Conservation (phyloP, 2,797 vertebrate species). For the Neosalanx taihuensis region DNA sequence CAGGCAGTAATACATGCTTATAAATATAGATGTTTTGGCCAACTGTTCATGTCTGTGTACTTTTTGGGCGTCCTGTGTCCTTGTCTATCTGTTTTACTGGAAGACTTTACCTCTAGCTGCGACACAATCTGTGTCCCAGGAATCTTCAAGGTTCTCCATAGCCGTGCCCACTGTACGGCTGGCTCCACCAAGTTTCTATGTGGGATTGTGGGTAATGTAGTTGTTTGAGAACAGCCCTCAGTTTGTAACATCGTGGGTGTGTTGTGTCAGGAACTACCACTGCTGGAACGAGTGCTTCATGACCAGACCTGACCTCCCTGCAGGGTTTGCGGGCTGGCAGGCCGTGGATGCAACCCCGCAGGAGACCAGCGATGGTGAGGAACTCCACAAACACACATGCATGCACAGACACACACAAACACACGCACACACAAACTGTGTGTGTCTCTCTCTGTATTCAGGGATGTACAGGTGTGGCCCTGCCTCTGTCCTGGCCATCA, state of each 20-base stretch:
- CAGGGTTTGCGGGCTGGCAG: conserved; percentile 95
- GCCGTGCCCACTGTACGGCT: too few relatives aligned
- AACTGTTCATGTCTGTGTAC: too few relatives aligned
- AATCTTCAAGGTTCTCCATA: too few relatives aligned
- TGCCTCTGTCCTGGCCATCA: conserved; percentile 89
- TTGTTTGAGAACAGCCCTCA: too few relatives aligned
- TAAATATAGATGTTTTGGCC: too few relatives aligned
- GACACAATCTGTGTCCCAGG: too few relatives aligned
- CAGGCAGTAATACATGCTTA: too few relatives aligned
- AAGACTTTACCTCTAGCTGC: too few relatives aligned
- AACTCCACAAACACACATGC: background rate
- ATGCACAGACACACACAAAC: background rate
- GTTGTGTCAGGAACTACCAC: conserved; percentile 88
- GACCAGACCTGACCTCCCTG: conserved; percentile 89
- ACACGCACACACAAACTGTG: background rate
- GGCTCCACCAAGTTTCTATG: too few relatives aligned
- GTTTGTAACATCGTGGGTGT: background rate
- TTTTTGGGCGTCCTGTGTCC: too few relatives aligned
- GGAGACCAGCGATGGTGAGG: conserved; percentile 91
- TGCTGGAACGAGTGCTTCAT: conserved; percentile 98
- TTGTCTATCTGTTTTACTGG: too few relatives aligned
- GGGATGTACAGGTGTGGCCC: conserved; percentile 95
- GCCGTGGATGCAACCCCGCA: conserved; percentile 93
- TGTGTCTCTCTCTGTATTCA: conserved; percentile 30
- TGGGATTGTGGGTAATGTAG: too few relatives aligned